Evolutionary conservation across 2,797 vertebrate species (phyloP).

Genomic region (Perdix hodgsoniae): DNA sequence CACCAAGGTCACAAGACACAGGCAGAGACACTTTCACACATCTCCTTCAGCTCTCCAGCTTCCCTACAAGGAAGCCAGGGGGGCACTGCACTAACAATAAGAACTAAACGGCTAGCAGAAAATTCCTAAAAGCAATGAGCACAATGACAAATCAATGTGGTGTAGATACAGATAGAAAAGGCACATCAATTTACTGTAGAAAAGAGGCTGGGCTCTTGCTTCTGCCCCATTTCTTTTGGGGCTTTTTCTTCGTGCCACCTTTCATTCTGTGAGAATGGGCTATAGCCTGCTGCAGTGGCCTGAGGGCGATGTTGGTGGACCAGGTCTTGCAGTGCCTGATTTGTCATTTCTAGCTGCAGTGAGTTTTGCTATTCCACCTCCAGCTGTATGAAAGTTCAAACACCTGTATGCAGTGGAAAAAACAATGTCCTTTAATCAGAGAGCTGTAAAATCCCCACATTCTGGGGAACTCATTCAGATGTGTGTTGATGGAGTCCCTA

Average conservation of each 20-base stretch:
- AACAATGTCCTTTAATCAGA: neutral
- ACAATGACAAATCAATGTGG: neutral
- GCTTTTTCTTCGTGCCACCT: slow-evolving; percentile 82
- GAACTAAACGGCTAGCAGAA: neutral
- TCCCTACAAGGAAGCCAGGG: neutral
- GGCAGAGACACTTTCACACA: neutral
- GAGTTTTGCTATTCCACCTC: slow-evolving; percentile 79
- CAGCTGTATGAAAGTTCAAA: slow-evolving; percentile 84
- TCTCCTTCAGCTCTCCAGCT: neutral
- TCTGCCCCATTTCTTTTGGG: slow-evolving; percentile 84
- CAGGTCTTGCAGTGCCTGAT: slow-evolving; percentile 84
- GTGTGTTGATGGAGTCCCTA: too few relatives aligned
- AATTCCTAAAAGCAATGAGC: neutral
- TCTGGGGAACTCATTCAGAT: neutral
- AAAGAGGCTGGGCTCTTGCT: slow-evolving; percentile 88
- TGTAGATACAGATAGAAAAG: neutral
- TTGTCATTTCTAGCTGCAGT: slow-evolving; percentile 79
- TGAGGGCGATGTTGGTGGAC: slow-evolving; percentile 80
- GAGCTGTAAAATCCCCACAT: neutral
- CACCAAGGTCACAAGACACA: neutral
- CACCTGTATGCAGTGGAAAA: slow-evolving; percentile 73
- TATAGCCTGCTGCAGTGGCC: slow-evolving; percentile 75
- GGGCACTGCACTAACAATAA: neutral
- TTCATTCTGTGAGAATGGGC: slow-evolving; percentile 81
- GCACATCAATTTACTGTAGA: slow-evolving; percentile 82